These are phyloP conservation scores for Geotrupes spiniger DNA, from an alignment of 2,888 invertebrate species.

Conservation along the genomic window DNA sequence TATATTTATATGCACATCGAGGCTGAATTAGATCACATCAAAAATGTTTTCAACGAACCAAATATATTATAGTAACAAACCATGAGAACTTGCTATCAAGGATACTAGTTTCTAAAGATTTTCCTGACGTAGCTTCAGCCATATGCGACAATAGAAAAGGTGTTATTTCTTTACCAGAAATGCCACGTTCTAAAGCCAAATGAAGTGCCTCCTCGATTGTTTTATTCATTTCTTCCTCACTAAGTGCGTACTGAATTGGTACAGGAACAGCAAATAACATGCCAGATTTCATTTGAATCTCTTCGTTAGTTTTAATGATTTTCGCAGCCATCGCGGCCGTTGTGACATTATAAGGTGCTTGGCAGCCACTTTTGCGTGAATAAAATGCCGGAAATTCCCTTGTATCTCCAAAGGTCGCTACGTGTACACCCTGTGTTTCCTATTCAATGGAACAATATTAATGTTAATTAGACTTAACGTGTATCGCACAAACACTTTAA, in stretches of 20 bases:
- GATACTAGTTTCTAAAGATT: constrained; percentile 83
- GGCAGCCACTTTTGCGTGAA: constrained; percentile 69
- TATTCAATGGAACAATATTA: constrained; percentile 50
- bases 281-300: constrained; percentile 60
- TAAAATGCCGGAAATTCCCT: constrained; percentile 93
- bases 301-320: constrained; percentile 58
- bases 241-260: constrained; percentile 66
- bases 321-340: constrained; percentile 67
- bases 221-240: constrained; percentile 59
- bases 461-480: too few relatives aligned
- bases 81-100: constrained; percentile 43
- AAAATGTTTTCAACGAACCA: too few relatives aligned
- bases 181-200: constrained; percentile 58
- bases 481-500: too few relatives aligned
- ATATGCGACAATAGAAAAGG: constrained; percentile 84
- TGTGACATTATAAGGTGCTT: constrained; percentile 68
- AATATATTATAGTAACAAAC: too few relatives aligned
- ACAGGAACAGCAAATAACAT: constrained; percentile 90
- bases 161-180: constrained; percentile 86
- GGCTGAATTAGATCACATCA: too few relatives aligned
- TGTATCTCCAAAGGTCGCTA: constrained; percentile 70
- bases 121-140: constrained; percentile 74
- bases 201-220: constrained; percentile 70
- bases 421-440: constrained; percentile 95
- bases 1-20: too few relatives aligned